Base-by-base conservation (phyloP, 2,113 vertebrate species). In the Ptychochromis oligacanthus region DNA sequence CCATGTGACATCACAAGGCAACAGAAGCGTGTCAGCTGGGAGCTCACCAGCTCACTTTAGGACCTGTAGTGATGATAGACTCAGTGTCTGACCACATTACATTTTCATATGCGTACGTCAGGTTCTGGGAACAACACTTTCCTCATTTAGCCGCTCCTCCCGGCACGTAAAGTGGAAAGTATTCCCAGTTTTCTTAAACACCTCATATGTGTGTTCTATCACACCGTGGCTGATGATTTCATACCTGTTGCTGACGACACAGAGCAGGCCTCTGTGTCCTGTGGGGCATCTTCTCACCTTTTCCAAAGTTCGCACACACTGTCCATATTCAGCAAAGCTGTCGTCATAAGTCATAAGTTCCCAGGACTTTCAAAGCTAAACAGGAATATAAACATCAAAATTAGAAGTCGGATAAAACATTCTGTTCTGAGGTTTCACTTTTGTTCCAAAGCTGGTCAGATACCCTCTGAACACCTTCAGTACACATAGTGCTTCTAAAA, bases 1-100 rank as follows among this genome's bases (percentile, higher is more conserved):
- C 78, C 20, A 22, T 87, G 83, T 90, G 88, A 94, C 91, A 89
- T 92, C 89, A 91, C 56, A 4, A 38, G 62, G 79, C 61, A n/a
- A 7, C 82, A 79, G 26, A 64, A 38, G 83, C 3, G 4, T 79
- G 87, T 82, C 86, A 83, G 87, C 85, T 81, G 89, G 60, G 58
- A 80, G 28, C 13, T 64, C 80, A 87, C 88, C 87, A 75, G n/a
- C n/a, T n/a, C n/a, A 24, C 75, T 79, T 54, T 31, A 76, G 81
- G 61, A 65, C 52, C 36, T 49, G 84, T 22, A 62, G 75, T 61
- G 90, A 86, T 80, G 92, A 87, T 80, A 78, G 74, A 40, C 55
- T 80, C 64, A 6, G 75, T 80, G 81, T 85, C 72, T 88, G 54
- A 83, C 76, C 70, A 43, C 43, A 38, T 52, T 31, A 6, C 72